Percentiles rank a stretch among this genome's conserved stretches.
phyloP scores from a whole-genome alignment of 1,140 invertebrate species.

The Drosophila punjabiensis region DNA sequence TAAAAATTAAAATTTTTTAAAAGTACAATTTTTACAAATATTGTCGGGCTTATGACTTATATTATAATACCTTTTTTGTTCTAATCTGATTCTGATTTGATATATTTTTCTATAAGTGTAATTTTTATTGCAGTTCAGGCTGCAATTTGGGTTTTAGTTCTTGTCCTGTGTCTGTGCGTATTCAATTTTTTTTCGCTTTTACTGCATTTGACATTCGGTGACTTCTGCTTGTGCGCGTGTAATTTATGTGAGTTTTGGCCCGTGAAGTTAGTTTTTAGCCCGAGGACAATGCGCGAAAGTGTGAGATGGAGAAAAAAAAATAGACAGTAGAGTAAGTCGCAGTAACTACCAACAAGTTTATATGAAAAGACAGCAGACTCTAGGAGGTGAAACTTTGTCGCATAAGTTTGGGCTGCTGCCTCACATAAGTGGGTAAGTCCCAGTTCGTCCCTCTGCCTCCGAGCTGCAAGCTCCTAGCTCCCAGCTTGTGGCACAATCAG shows the following conservation, averaged over 20 bases:
- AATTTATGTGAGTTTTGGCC: slow-evolving; percentile 79
- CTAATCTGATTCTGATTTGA: too few species aligned
- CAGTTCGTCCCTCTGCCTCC: not conserved
- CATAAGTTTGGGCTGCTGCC: slow-evolving; percentile 69
- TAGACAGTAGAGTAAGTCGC: slow-evolving; percentile 30
- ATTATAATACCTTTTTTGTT: too few species aligned
- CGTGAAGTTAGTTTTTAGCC: slow-evolving; percentile 67
- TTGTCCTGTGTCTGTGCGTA: slow-evolving; percentile 14
- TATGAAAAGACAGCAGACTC: slow-evolving; percentile 67
- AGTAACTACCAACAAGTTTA: slow-evolving; percentile 70
- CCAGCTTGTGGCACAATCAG: slow-evolving; percentile 57
- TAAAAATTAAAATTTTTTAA: too few species aligned
- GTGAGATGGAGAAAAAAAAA: slow-evolving; percentile 13
- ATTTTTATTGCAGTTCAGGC: slow-evolving; percentile 25
- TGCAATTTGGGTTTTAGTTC: slow-evolving; percentile 65
- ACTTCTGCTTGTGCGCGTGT: slow-evolving; percentile 72
- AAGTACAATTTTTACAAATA: too few species aligned
- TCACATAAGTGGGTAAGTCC: slow-evolving; percentile 71
- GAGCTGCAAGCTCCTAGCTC: slow-evolving; percentile 12
- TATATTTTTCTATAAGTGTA: not conserved
- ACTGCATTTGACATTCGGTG: slow-evolving; percentile 81
- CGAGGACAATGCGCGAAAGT: slow-evolving; percentile 37
- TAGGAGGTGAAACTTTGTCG: slow-evolving; percentile 61
- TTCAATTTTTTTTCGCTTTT: slow-evolving; percentile 50
- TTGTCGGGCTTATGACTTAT: too few species aligned